Percentiles rank a stretch among this genome's conserved stretches.
Conservation (phyloP, 2,113 vertebrate genomes). For the Bothrops jararaca region DNA sequence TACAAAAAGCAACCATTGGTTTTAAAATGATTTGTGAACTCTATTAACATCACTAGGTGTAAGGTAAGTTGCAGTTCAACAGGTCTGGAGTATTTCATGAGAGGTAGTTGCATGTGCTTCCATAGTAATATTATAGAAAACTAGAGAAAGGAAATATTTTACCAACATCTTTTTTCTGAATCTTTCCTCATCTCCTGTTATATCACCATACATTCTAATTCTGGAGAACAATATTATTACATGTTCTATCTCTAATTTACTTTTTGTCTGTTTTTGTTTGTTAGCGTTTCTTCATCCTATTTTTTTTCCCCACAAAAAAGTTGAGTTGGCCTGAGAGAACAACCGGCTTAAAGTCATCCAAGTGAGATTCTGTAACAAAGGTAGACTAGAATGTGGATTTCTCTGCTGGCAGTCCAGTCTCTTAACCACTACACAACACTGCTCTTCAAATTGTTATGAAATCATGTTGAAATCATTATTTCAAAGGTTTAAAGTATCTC, state of each 20-base stretch:
- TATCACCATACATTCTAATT: background rate
- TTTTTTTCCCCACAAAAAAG: background rate
- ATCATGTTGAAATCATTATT: background rate
- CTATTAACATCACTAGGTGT: background rate
- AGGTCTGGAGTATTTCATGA: background rate
- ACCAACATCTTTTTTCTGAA: background rate
- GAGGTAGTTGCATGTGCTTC: background rate
- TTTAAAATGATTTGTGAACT: background rate
- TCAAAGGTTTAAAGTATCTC: background rate
- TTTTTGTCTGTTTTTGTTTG: background rate
- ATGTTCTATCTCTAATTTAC: background rate
- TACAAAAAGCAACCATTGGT: background rate
- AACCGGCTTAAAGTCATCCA: background rate
- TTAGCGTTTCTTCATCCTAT: background rate
- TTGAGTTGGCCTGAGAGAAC: background rate
- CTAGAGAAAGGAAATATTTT: background rate
- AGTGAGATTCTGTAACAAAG: background rate
- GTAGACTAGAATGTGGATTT: background rate
- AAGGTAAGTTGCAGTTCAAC: background rate
- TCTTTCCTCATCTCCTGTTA: background rate
- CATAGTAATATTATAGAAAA: background rate
- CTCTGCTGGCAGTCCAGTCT: background rate
- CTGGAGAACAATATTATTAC: background rate
- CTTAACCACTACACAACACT: background rate
- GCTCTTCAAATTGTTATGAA: background rate